Base-by-base conservation (phyloP, 2,113 vertebrate genomes). In the Sprattus sprattus region DNA sequence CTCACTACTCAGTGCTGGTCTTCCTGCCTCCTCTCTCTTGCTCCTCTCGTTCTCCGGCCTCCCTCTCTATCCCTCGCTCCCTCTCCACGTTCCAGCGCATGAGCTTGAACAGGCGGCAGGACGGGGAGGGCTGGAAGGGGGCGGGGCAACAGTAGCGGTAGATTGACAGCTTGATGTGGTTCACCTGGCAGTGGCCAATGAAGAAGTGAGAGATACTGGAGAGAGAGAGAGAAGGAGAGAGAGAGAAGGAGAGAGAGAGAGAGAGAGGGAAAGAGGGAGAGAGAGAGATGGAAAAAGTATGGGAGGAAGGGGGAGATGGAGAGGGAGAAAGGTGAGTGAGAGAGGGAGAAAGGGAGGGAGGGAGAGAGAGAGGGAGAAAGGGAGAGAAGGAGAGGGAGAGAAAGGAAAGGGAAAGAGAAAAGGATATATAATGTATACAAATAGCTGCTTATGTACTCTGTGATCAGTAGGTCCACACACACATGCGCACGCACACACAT, bases 11-110 rank as follows among this genome's bases (percentile, higher is more conserved):
- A n/a, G n/a, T n/a, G n/a, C n/a, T n/a, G n/a, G n/a, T n/a, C n/a
- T 60, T 49, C 25, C 84, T 88, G 83, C 94, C 93, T 47, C 46
- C 46, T 8, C 0, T 8, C 3, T 83, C 87, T 1, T 47, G 46
- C n/a, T n/a, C n/a, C 6, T 16, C 5, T 52, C 10, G 1, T 52
- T 52, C 15, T 16, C 15, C n/a, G n/a, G n/a, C n/a, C n/a, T n/a
- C 49, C 11, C 11, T 50, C 49, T 50, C 49, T 50, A 2, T 1
- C 49, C 11, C n/a, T 6, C 60, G 25, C 60, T 60, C 50, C 25
- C 85, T 87, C 84, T 94, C 93, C 81, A 97, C 94, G 7, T 97
- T 97, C 97, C 97, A 97, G 46, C 96, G 95, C 94, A 97, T 96
- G 87, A 95, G 93, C 90, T 97, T 97, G 88, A 95, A 95, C 64